Conservation (phyloP, 2,888 invertebrate species). For the Erebia palarica region DNA sequence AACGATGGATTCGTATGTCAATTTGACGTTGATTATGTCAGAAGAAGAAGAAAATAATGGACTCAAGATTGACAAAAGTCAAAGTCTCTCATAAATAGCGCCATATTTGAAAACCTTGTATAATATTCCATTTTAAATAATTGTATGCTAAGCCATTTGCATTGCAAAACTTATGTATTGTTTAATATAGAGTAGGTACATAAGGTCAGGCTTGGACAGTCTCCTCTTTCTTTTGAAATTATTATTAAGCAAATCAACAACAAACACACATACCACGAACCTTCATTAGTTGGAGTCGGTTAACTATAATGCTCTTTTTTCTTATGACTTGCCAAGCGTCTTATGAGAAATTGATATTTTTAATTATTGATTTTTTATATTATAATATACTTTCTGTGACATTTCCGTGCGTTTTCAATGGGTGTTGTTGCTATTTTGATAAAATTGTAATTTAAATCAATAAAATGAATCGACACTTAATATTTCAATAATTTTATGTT, state of each 20-base stretch:
- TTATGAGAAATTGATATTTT: conserved; percentile 49
- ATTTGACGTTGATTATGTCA: too few relatives aligned
- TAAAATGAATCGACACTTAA: neutral
- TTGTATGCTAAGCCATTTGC: too few relatives aligned
- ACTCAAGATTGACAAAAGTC: too few relatives aligned
- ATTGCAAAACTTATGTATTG: too few relatives aligned
- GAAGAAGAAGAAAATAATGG: too few relatives aligned
- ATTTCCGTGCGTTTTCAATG: conserved; percentile 40
- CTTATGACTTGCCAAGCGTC: conserved; percentile 63
- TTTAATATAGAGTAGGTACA: too few relatives aligned
- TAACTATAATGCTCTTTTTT: conserved; percentile 39
- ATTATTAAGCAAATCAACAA: neutral
- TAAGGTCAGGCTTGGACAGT: too few relatives aligned
- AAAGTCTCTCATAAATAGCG: too few relatives aligned
- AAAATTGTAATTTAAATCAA: neutral
- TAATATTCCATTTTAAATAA: too few relatives aligned
- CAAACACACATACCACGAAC: neutral
- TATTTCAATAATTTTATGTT: neutral
- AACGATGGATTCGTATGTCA: too few relatives aligned
- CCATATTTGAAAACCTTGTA: too few relatives aligned
- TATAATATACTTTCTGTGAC: conserved; percentile 32
- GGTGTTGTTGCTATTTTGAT: conserved; percentile 30
- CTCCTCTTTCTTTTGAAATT: neutral
- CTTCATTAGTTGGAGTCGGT: conserved; percentile 7
- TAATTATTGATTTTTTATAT: conserved; percentile 37